Conservation (phyloP, 2,797 vertebrate genomes). For the Columba guinea region DNA sequence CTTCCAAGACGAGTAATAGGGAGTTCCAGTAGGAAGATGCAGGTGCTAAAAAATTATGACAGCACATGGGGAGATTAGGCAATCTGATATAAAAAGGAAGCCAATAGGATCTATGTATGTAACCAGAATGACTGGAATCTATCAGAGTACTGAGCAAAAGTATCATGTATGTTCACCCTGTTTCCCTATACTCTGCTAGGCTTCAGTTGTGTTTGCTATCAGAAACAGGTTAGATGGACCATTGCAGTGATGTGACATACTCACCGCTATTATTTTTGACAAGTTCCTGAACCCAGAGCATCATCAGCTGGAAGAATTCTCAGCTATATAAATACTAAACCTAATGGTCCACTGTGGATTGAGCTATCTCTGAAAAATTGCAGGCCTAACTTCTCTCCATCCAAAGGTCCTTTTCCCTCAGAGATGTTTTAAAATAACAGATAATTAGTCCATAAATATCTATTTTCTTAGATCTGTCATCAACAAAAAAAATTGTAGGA, state of each 20-base stretch:
- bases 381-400: neutral
- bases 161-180: neutral
- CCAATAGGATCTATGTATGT: neutral
- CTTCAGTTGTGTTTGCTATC: neutral
- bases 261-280: neutral
- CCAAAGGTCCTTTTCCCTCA: neutral
- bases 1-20: neutral
- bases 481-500: neutral
- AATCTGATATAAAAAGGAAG: neutral
- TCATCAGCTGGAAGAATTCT: neutral
- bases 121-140: neutral
- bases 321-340: neutral
- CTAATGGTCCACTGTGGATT: neutral
- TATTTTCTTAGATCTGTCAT: neutral
- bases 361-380: neutral
- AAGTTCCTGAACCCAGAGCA: neutral
- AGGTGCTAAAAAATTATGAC: neutral
- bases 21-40: neutral
- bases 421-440: neutral
- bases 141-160: neutral
- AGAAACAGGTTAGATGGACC: neutral
- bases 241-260: neutral
- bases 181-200: neutral
- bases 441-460: neutral
- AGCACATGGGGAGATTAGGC: neutral